Evolutionary conservation across 1,140 invertebrate species (phyloP).

Genomic region (Cydia splendana): DNA sequence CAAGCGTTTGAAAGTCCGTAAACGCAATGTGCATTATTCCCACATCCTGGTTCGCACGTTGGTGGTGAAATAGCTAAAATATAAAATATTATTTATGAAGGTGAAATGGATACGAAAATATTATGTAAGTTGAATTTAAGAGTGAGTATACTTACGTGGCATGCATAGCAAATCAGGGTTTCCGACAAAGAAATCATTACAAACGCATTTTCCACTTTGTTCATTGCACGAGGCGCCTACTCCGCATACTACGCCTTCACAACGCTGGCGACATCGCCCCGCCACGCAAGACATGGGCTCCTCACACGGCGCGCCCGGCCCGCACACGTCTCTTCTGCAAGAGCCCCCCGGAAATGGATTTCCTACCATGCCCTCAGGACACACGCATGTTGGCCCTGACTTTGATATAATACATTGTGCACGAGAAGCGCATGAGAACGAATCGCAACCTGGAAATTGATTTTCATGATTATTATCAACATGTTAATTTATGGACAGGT

Average conservation of each 20-base stretch:
- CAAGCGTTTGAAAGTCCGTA: conserved; percentile 89
- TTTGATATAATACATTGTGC: conserved; percentile 93
- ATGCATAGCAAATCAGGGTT: conserved; percentile 94
- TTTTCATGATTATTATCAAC: conserved; percentile 53
- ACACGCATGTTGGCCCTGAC: conserved; percentile 92
- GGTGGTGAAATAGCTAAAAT: conserved; percentile 88
- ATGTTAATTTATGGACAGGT: background rate
- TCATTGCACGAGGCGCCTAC: conserved; percentile 88
- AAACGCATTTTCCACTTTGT: conserved; percentile 90
- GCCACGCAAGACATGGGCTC: conserved; percentile 90
- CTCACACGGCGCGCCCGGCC: conserved; percentile 86
- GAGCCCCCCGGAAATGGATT: conserved; percentile 94
- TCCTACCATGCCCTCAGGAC: conserved; percentile 90
- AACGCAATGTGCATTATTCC: conserved; percentile 91
- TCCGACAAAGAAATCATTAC: conserved; percentile 92
- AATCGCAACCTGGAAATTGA: conserved; percentile 84
- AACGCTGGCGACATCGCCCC: conserved; percentile 91
- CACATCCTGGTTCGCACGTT: conserved; percentile 89
- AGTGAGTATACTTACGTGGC: conserved; percentile 88
- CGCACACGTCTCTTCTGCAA: conserved; percentile 90
- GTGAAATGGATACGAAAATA: conserved; percentile 36
- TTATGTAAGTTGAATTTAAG: conserved; percentile 18
- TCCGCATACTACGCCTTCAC: conserved; percentile 91
- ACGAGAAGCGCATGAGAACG: conserved; percentile 88
- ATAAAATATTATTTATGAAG: conserved; percentile 34